phyloP scores from a whole-genome alignment of 2,113 vertebrate species.

The Gorsachius goisagi region DNA sequence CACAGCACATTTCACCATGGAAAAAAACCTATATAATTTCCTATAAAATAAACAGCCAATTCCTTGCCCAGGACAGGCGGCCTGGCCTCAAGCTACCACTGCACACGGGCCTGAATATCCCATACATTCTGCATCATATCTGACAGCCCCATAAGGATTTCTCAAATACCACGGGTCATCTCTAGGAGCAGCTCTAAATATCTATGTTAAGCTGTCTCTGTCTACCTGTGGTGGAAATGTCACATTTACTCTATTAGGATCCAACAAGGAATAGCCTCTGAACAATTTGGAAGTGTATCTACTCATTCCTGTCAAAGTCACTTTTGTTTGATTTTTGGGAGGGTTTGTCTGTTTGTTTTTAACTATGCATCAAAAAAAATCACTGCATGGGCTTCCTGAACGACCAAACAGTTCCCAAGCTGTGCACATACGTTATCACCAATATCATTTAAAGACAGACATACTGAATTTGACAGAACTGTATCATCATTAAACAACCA shows the following conservation, averaged over 20 bases:
- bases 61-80: not conserved
- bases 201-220: not conserved
- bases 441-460: not conserved
- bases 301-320: not conserved
- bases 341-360: not conserved
- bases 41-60: not conserved
- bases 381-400: not conserved
- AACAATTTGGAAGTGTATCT: not conserved
- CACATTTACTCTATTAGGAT: not conserved
- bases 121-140: not conserved
- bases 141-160: not conserved
- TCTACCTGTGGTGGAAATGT: not conserved
- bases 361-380: not conserved
- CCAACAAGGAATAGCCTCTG: not conserved
- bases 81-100: not conserved
- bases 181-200: not conserved
- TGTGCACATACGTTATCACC: not conserved
- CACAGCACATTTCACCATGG: not conserved
- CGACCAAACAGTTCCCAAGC: not conserved
- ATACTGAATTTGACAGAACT: not conserved
- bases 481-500: not conserved
- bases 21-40: not conserved
- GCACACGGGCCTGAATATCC: not conserved
- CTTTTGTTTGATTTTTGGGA: not conserved
- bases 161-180: not conserved